Conservation (phyloP, 2,113 vertebrate species). For the Rana temporaria region DNA sequence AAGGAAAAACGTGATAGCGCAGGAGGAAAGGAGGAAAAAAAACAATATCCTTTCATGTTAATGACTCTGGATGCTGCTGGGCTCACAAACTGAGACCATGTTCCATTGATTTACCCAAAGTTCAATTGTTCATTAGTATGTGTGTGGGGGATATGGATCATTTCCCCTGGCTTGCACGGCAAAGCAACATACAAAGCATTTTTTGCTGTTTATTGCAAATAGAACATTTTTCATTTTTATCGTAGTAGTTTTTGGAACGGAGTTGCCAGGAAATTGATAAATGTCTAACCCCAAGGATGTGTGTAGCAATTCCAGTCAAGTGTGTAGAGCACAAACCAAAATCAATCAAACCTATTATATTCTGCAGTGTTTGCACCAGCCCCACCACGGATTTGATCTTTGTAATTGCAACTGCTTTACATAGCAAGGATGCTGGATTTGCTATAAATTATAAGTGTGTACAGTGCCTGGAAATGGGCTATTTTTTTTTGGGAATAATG, state of each 20-base stretch:
- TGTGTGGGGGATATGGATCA: background rate
- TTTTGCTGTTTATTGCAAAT: background rate
- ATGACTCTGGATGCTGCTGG: background rate
- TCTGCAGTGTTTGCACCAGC: background rate
- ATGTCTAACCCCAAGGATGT: background rate
- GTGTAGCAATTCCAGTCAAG: background rate
- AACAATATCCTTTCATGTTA: constrained; percentile 90
- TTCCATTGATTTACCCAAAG: background rate
- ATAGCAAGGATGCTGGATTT: too few species aligned
- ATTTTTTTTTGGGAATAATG: too few species aligned
- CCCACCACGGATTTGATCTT: too few species aligned
- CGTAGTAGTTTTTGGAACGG: background rate
- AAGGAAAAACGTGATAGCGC: constrained; percentile 90
- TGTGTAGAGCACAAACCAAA: constrained; percentile 13
- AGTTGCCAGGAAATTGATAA: background rate
- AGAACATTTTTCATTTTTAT: background rate
- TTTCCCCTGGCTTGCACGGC: background rate
- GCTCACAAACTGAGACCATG: background rate
- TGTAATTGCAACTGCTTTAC: too few species aligned
- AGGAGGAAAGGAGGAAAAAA: constrained; percentile 91
- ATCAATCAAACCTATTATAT: background rate
- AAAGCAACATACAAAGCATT: background rate
- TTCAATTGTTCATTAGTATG: background rate
- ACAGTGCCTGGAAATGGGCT: too few species aligned
- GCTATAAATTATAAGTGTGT: too few species aligned